Conservation (phyloP, 2,797 vertebrate species). For the Macrochelys suwanniensis region DNA sequence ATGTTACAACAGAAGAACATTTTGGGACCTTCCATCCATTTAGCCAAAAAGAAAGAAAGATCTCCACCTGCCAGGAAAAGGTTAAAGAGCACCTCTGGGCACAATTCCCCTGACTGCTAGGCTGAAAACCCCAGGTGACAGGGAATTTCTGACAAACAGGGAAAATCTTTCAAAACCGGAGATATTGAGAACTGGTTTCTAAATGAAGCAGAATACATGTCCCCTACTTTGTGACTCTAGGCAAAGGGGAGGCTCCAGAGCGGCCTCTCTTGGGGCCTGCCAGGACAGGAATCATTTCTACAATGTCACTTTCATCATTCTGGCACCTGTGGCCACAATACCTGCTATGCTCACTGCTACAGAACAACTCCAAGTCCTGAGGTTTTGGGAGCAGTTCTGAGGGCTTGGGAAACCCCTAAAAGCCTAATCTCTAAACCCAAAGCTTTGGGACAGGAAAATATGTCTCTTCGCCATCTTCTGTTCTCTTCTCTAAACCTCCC, state of each 20-base stretch:
- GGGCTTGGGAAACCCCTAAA: background rate
- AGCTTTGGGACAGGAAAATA: background rate
- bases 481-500: background rate
- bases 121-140: background rate
- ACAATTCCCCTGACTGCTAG: background rate
- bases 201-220: background rate
- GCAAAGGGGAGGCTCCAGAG: background rate
- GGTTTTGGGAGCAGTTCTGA: background rate
- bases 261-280: background rate
- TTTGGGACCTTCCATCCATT: background rate
- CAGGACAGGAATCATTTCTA: background rate
- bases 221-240: background rate
- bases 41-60: background rate
- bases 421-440: background rate
- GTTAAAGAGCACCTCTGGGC: background rate
- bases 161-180: background rate
- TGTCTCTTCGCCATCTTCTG: background rate
- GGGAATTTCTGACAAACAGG: background rate
- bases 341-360: background rate
- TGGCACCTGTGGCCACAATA: background rate
- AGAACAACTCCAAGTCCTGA: rapidly evolving
- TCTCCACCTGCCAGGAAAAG: background rate
- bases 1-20: background rate
- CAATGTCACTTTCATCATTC: rapidly evolving
- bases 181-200: background rate